Evolutionary conservation across 2,113 vertebrate genomes (phyloP).

Genomic region (Neomonachus schauinslandi): DNA sequence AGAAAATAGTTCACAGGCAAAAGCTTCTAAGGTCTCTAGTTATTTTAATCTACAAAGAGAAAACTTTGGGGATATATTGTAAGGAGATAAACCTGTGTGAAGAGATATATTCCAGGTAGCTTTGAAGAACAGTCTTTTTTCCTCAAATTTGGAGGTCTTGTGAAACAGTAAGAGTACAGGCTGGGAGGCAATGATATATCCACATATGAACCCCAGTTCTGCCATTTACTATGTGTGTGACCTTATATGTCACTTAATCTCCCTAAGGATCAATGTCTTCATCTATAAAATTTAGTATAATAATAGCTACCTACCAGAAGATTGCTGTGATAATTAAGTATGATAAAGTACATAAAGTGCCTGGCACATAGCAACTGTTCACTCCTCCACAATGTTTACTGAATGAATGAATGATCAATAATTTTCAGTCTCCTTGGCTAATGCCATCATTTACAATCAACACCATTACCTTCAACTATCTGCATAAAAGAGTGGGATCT

Average conservation of each 20-base stretch:
- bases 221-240: neutral
- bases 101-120: conserved; percentile 4
- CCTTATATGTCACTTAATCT: neutral
- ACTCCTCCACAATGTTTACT: neutral
- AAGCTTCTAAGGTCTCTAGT: conserved; percentile 25
- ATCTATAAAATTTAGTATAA: conserved; percentile 40
- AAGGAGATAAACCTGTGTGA: neutral
- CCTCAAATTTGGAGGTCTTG: conserved; percentile 19
- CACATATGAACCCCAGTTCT: conserved; percentile 8
- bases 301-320: conserved; percentile 20
- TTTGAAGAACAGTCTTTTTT: neutral
- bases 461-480: conserved; percentile 31
- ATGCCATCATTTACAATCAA: conserved; percentile 36
- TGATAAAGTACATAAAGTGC: conserved; percentile 2
- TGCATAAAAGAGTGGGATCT: conserved; percentile 28
- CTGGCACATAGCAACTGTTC: neutral
- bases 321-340: conserved; percentile 44
- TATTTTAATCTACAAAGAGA: conserved; percentile 45
- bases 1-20: conserved; percentile 34
- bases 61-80: neutral
- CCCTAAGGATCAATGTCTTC: conserved; percentile 22
- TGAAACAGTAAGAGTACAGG: neutral
- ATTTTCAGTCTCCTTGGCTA: conserved; percentile 17
- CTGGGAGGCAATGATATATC: neutral
- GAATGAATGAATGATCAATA: conserved; percentile 25